Base-by-base conservation (phyloP, 2,797 vertebrate species). In the Gephyroberyx darwinii region DNA sequence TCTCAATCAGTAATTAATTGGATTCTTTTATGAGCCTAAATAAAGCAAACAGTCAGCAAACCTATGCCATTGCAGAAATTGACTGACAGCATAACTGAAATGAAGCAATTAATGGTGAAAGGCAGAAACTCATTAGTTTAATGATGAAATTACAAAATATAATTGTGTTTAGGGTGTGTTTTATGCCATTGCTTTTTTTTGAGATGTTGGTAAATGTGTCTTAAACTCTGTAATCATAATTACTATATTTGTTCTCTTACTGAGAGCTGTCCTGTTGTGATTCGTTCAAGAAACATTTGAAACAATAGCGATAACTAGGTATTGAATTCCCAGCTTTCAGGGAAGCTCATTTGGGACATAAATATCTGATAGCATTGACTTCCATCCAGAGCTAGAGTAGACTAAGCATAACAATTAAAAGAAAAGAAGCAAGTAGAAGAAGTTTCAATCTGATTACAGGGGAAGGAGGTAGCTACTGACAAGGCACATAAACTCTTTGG, bases 361-460 rank as follows among this genome's bases (percentile, higher is more conserved):
- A 65, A 43, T 31, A 68, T 58, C 26, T 17, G 64, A 69, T 76
- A 45, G 43, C 5, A 37, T 20, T 35, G 48, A 52, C 45, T 53
- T 69, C 20, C 35, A 54, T 30, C 33, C 1, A 14, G 5, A 62
- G 71, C 74, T n/a, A 62, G 14, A 30, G 10, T 51, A 74, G 48
- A 74, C 4, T 12, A 59, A 69, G 68, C 62, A 37, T 50, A 61
- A 50, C 59, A 82, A 86, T 83, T 78, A 75, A 78, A 77, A 80
- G 30, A 41, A 68, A 57, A 83, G 80, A 82, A 79, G 78, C 77
- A 71, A 47, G 71, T 20, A 22, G 20, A 39, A 69, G 78, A 93
- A 90, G 88, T 92, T 92, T 91, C 26, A 59, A 88, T 93, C 91
- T 94, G 95, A 96, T 96, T 94, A 94, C 69, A 74, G 61, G 86